These are phyloP conservation scores for Oreochromis tanganicae DNA, from an alignment of 2,113 vertebrate species.

Conservation along the genomic window DNA sequence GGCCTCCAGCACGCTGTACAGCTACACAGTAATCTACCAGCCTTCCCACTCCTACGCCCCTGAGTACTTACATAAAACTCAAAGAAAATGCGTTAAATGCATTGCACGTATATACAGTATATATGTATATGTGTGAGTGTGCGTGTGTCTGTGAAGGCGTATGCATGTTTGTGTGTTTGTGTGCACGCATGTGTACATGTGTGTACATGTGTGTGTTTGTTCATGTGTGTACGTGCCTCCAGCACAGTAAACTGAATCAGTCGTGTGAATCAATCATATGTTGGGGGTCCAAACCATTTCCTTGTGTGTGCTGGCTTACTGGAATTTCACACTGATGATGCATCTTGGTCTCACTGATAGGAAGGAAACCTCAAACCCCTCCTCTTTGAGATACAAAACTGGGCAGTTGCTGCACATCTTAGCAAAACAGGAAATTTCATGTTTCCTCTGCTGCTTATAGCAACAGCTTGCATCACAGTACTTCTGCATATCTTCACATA, in stretches of 20 bases:
- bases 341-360: constrained; percentile 19
- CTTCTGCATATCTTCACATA: constrained; percentile 58
- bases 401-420: constrained; percentile 74
- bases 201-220: neutral
- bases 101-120: neutral
- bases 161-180: neutral
- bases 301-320: neutral
- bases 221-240: neutral
- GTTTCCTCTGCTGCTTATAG: constrained; percentile 76
- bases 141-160: neutral
- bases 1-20: constrained; percentile 19
- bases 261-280: neutral
- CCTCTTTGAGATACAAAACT: constrained; percentile 60
- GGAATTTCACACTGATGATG: neutral
- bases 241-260: neutral
- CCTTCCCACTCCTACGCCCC: neutral
- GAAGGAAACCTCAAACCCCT: constrained; percentile 55
- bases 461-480: constrained; percentile 65
- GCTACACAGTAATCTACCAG: neutral
- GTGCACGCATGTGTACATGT: neutral
- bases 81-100: neutral
- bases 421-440: constrained; percentile 82
- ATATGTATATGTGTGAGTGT: neutral
- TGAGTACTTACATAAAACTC: neutral
- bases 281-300: neutral